These are phyloP conservation scores for Phengaris alcon DNA, from an alignment of 2,888 invertebrate species.

Conservation along the genomic window DNA sequence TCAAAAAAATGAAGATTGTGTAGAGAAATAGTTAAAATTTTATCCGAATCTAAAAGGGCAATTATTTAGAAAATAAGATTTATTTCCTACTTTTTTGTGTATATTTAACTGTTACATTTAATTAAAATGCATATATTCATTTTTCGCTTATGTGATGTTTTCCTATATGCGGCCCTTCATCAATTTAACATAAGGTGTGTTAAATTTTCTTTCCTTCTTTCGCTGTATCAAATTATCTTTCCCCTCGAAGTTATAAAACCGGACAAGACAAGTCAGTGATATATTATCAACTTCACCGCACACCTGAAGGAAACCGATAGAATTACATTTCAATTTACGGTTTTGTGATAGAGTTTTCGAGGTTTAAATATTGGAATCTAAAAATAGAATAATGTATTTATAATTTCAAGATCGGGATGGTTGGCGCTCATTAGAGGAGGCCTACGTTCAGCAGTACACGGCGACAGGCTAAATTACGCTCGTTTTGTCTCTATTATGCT, in stretches of 20 bases:
- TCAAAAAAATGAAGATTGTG: no score
- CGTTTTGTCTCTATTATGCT: not conserved
- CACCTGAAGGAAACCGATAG: not conserved
- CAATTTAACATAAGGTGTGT: not conserved
- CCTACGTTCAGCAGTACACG: no score
- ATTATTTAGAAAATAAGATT: no score
- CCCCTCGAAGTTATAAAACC: slow-evolving; percentile 1
- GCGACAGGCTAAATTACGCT: not conserved
- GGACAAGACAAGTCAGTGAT: not conserved
- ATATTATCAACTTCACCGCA: not conserved
- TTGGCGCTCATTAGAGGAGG: no score
- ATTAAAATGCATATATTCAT: no score
- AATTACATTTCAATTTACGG: not conserved
- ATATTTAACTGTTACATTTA: no score
- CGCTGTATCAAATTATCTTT: not conserved
- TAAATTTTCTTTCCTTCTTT: not conserved
- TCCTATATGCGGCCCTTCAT: no score
- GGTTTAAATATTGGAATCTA: not conserved
- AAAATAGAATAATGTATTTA: not conserved
- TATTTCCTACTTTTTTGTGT: no score
- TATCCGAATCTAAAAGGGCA: no score
- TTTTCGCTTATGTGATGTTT: no score
- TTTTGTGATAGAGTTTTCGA: not conserved
- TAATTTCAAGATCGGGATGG: no score
- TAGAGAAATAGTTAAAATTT: no score